phyloP scores from a whole-genome alignment of 2,888 invertebrate species.

The Heliconius erato region DNA sequence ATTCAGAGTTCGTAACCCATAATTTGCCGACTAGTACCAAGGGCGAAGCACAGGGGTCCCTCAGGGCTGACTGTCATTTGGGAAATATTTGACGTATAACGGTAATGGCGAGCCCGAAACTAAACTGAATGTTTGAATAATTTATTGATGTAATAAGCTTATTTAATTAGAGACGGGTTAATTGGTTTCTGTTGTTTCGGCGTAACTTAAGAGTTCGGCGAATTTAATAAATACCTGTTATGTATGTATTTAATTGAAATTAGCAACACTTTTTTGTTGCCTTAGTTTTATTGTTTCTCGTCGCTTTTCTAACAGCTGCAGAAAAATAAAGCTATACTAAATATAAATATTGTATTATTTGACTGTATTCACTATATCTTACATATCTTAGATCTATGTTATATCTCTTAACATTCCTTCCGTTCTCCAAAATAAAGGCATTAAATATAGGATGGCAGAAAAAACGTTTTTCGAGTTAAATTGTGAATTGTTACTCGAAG shows the following conservation, averaged over 20 bases:
- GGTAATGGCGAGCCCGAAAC: slow-evolving; percentile 14
- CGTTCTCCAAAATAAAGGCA: no score
- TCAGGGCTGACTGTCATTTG: slow-evolving; percentile 29
- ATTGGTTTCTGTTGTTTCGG: slow-evolving; percentile 12
- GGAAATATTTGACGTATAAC: slow-evolving; percentile 29
- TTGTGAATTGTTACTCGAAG: neutral
- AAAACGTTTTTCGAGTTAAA: neutral
- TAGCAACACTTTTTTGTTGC: no score
- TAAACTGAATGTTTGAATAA: slow-evolving; percentile 29
- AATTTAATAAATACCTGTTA: neutral
- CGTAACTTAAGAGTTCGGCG: neutral
- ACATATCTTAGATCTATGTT: no score
- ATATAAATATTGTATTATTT: neutral
- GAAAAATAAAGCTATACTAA: no score
- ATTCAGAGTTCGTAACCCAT: slow-evolving; percentile 32
- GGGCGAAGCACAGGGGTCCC: slow-evolving; percentile 27
- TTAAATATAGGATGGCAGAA: no score
- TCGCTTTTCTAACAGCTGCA: no score
- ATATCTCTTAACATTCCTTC: no score
- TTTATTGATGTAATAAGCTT: slow-evolving; percentile 24
- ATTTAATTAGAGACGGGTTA: slow-evolving; percentile 21
- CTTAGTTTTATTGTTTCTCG: no score
- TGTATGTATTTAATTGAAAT: neutral
- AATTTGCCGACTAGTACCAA: slow-evolving; percentile 31
- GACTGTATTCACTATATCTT: no score